These are phyloP conservation scores for Myiotriccus ornatus DNA, from an alignment of 2,797 vertebrate species.

Conservation along the genomic window DNA sequence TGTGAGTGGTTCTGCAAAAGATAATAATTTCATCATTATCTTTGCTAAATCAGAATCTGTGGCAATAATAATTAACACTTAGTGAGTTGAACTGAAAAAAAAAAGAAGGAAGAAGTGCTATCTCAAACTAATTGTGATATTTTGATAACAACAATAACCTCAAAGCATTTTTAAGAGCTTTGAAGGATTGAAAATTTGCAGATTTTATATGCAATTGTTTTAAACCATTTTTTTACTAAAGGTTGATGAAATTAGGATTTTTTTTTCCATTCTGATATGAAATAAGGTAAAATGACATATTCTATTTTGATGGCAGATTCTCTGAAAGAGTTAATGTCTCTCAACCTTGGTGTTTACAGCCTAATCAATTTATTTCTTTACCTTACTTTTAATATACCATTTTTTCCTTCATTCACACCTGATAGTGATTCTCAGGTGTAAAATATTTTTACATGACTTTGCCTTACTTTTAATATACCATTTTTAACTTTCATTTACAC, in stretches of 20 bases:
- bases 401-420: background rate
- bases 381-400: background rate
- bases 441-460: background rate
- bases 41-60: background rate
- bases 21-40: background rate
- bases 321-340: background rate
- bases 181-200: background rate
- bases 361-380: background rate
- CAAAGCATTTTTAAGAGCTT: background rate
- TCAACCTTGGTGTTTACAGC: background rate
- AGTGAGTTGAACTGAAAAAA: background rate
- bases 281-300: background rate
- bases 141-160: background rate
- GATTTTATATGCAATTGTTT: background rate
- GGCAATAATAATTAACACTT: background rate
- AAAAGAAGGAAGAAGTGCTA: background rate
- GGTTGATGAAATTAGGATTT: background rate
- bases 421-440: background rate
- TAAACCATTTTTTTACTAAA: background rate
- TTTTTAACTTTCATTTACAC: too few species aligned
- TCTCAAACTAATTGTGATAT: background rate
- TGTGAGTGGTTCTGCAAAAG: background rate
- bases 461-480: too few species aligned
- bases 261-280: background rate
- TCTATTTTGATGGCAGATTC: background rate